A percentile compares a stretch with the other conserved stretches of the same genome.
Evolutionary conservation across 2,113 vertebrate genomes (phyloP).

Genomic region (Coryphaenoides rupestris): DNA sequence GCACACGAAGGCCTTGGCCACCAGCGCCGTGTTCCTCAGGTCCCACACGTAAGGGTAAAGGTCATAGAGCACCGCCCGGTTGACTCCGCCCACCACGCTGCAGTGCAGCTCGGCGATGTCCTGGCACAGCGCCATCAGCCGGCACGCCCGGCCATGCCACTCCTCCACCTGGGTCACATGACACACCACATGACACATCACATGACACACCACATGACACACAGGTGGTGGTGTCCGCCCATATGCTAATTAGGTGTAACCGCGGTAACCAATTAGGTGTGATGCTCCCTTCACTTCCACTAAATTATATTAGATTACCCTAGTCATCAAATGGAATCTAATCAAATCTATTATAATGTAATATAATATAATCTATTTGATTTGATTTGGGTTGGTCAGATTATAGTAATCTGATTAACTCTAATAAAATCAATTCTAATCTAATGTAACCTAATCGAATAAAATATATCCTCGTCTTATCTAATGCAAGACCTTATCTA

Average conservation of each 20-base stretch:
- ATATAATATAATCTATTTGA: background rate
- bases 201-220: too few relatives aligned
- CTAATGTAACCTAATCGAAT: background rate
- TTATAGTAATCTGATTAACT: too few relatives aligned
- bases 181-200: too few relatives aligned
- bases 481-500: background rate
- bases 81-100: constrained; percentile 71
- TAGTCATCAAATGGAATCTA: background rate
- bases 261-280: too few relatives aligned
- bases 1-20: constrained; percentile 77
- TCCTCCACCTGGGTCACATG: constrained; percentile 51
- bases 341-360: background rate
- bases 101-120: constrained; percentile 74
- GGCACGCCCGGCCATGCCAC: constrained; percentile 70
- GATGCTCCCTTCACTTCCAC: background rate
- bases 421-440: background rate
- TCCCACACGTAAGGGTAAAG: constrained; percentile 87
- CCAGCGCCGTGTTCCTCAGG: constrained; percentile 79
- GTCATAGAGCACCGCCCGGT: constrained; percentile 79
- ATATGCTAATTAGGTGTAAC: too few relatives aligned
- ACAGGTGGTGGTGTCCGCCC: background rate
- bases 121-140: constrained; percentile 71
- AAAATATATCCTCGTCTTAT: background rate
- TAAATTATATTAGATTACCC: background rate
- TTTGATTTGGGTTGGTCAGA: background rate